Base-by-base conservation (phyloP, 1,140 invertebrate genomes). In the Oncopeltus fasciatus region DNA sequence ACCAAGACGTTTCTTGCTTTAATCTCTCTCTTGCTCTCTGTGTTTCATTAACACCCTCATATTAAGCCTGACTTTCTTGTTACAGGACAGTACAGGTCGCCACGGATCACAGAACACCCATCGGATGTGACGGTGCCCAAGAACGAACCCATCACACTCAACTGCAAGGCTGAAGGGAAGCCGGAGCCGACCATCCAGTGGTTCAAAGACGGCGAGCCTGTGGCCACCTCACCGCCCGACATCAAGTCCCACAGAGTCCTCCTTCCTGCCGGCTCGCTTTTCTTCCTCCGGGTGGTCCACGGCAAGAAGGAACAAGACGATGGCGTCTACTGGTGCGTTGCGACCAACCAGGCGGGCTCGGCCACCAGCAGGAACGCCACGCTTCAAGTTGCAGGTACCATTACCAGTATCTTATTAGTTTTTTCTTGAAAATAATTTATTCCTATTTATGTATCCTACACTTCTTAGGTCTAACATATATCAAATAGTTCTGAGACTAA, bases 81-180 rank as follows among this genome's bases (percentile, higher is more conserved):
- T 61, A 26, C 59, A 61, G 56, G 56, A 28, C 56, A 57, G 31
- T 57, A 29, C 24, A 2, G 68, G n/a, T 68, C 66, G 21, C 68
- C 68, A 2, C 64, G 68, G 14, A 69, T 69, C 47, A 67, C 66
- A 1, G 68, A 69, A 43, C 68, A 69, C 28, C 68, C 68, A 14
- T 65, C 64, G 0, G 68, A 69, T 49, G 68, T 70, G 1, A 57
- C 59, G 0, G 90, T 92, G 51, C 90, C 91, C 28, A 83, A 88
- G 63, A 93, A 93, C 27, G 92, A 95, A 71, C 87, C 87, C 26
- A 90, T 91, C 1, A 76, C 91, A 29, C 76, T 98, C 46, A 88
- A 93, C 78, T 98, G 94, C 76, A 84, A 85, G 59, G 94, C 94
- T 14, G 84, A 85, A 73, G 94, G 94, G 43, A 85, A 90, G 71